Conservation (phyloP, 2,113 vertebrate species). For the Calidris pygmaea region DNA sequence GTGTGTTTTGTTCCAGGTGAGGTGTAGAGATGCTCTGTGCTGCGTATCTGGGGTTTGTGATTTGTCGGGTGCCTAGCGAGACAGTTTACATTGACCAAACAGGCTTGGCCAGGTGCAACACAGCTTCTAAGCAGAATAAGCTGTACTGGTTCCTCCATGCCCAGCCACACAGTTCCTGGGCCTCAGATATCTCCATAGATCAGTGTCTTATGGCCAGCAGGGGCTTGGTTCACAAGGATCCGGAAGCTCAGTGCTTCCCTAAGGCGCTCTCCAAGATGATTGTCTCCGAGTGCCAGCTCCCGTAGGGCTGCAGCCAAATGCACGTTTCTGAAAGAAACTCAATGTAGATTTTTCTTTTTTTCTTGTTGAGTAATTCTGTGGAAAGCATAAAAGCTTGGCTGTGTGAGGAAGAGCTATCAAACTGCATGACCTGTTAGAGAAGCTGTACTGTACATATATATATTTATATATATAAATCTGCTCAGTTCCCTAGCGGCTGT, state of each 20-base stretch:
- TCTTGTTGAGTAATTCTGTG: neutral
- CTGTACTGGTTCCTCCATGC: neutral
- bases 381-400: neutral
- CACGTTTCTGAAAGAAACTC: neutral
- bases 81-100: neutral
- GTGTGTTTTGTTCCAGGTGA: neutral
- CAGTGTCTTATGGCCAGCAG: neutral
- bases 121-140: neutral
- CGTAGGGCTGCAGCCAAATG: neutral
- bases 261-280: neutral
- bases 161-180: neutral
- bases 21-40: neutral
- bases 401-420: neutral
- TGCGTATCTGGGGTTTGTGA: neutral
- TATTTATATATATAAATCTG: neutral
- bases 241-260: neutral
- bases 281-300: neutral
- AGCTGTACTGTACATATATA: slow-evolving; percentile 2
- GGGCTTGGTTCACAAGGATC: neutral
- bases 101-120: neutral
- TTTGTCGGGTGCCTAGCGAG: neutral
- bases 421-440: slow-evolving; percentile 58
- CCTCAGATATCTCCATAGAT: neutral
- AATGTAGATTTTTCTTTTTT: neutral
- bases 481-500: slow-evolving; percentile 33